Conservation (phyloP, 2,113 vertebrate species). For the Pao palembangensis region DNA sequence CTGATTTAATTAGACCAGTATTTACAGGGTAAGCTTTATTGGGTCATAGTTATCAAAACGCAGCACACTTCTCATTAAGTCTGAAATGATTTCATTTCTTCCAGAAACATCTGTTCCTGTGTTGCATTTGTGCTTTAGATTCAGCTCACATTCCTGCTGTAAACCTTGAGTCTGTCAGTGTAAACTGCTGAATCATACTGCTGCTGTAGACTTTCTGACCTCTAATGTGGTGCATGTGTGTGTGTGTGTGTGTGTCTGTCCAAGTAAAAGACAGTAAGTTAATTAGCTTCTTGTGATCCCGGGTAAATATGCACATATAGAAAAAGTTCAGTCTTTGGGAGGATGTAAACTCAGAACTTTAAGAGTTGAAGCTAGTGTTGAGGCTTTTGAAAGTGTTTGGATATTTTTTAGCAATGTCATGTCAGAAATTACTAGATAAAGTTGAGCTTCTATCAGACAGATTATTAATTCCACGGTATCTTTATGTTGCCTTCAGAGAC, state of each 20-base stretch:
- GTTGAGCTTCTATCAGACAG: not conserved
- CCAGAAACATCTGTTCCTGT: too few species aligned
- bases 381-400: too few species aligned
- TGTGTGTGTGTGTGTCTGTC: not conserved
- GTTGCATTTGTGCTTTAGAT: not conserved
- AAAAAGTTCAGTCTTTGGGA: too few species aligned
- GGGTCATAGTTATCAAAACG: too few species aligned
- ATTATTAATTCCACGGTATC: not conserved
- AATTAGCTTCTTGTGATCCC: not conserved
- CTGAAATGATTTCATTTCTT: too few species aligned
- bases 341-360: too few species aligned
- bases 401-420: not conserved
- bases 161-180: constrained; percentile 19
- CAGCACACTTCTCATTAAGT: too few species aligned
- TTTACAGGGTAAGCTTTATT: not conserved
- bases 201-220: constrained; percentile 15
- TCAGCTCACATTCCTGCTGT: not conserved
- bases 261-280: not conserved
- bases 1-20: not conserved
- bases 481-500: not conserved
- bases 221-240: not conserved
- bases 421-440: constrained; percentile 1
- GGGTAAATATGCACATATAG: not conserved
- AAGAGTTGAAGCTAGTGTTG: too few species aligned
- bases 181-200: constrained; percentile 28